Evolutionary conservation across 1,140 invertebrate genomes (phyloP), one percentile per base, ranked within the genome.

Genomic region (Andricus grossulariae): DNA sequence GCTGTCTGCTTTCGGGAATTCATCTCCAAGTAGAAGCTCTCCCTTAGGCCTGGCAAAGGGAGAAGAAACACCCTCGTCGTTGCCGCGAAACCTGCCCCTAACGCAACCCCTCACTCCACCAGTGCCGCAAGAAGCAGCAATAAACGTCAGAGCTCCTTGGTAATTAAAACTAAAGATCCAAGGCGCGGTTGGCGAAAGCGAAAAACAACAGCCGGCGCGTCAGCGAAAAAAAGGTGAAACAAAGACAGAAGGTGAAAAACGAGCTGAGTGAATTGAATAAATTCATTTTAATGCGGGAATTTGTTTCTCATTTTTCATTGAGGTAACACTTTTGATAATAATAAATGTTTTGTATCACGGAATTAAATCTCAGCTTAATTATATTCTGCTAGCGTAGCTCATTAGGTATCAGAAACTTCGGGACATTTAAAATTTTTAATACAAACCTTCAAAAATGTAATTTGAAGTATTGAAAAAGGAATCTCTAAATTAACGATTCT

Each of bases 131-230:
- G 88, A 89, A 88, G 85, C 84, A 85, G 88, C 88, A 90, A 90
- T 90, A 90, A 90, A 89, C 89, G 89, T 90, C 89, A 90, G 86
- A 86, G 75, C 83, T 86, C 79, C 76, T 76, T 80, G 85, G 87
- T 89, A 90, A 90, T 90, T 90, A 90, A 90, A 90, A 90, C 89
- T 90, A 89, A 90, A 90, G 88, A 90, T 90, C 86, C 86, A 74
- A 76, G 79, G 77, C 76, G 80, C 77, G 77, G 79, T 73, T 81
- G 76, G 71, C 80, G 84, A 85, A 82, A 85, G 78, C 82, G 85
- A 88, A 90, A 90, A 90, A 90, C 87, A 89, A 88, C 87, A 85
- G 82, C 78, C 77, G 75, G 76, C 79, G 81, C 75, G 78, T 80
- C 77, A 76, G 79, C 80, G 78, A 50, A 76, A 55, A 71, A 21